phyloP scores from a whole-genome alignment of 2,113 vertebrate genomes.

The Microtus ochrogaster region DNA sequence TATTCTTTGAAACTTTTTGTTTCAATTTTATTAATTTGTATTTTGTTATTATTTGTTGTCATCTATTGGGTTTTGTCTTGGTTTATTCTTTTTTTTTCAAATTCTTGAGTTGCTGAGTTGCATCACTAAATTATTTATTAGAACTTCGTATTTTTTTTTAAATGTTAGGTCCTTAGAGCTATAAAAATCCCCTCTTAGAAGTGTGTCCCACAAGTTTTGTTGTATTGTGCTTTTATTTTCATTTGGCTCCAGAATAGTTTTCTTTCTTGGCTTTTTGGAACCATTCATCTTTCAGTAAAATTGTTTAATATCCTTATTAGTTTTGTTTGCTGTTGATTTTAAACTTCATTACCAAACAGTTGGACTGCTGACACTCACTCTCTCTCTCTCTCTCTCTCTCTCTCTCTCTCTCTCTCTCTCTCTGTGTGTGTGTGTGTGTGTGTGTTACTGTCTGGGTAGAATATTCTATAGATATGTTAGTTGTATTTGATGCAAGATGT shows the following conservation, averaged over 20 bases:
- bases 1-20: not conserved
- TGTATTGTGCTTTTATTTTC: not conserved
- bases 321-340: not conserved
- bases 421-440: not conserved
- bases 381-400: too few relatives aligned
- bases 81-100: not conserved
- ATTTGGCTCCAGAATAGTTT: not conserved
- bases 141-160: not conserved
- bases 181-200: not conserved
- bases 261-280: not conserved
- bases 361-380: not conserved
- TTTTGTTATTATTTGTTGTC: not conserved
- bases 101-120: not conserved
- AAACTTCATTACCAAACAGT: not conserved
- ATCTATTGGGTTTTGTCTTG: not conserved
- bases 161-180: not conserved
- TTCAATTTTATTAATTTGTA: not conserved
- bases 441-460: not conserved
- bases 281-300: not conserved
- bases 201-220: not conserved
- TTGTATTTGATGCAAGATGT: not conserved
- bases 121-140: not conserved
- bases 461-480: not conserved
- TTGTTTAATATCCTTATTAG: not conserved
- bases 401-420: too few relatives aligned